Evolutionary conservation across 2,888 invertebrate genomes (phyloP).

Genomic region (Clitarchus hookeri): DNA sequence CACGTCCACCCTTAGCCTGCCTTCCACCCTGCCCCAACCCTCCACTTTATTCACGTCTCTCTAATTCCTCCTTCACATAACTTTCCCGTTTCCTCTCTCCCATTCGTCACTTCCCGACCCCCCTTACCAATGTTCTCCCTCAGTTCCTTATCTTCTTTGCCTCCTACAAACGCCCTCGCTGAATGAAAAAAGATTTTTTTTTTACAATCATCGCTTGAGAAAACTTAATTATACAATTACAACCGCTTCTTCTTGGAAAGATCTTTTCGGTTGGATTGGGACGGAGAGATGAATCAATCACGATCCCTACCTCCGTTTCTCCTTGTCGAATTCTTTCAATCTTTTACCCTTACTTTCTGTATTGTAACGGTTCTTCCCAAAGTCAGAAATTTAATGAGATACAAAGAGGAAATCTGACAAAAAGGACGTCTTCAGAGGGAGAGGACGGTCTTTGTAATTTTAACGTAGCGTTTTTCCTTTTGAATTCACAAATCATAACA

Average conservation of each 20-base stretch:
- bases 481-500: background rate
- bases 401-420: slow-evolving; percentile 1
- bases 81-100: slow-evolving; percentile 26
- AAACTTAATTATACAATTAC: slow-evolving; percentile 39
- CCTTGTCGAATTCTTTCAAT: slow-evolving; percentile 3
- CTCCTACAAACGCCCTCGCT: background rate
- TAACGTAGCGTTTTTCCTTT: background rate
- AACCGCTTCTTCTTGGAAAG: slow-evolving; percentile 22
- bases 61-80: slow-evolving; percentile 22
- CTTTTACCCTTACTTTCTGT: background rate
- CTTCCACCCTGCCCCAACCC: slow-evolving; percentile 3
- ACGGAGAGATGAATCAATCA: slow-evolving; percentile 34
- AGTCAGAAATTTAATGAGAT: background rate
- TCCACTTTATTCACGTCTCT: background rate
- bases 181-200: slow-evolving; percentile 3
- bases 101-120: slow-evolving; percentile 17
- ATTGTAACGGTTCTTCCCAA: background rate
- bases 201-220: slow-evolving; percentile 32
- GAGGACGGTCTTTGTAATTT: background rate
- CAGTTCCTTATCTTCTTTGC: background rate
- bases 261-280: slow-evolving; percentile 17
- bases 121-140: background rate
- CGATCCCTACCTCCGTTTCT: background rate
- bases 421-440: background rate
- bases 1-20: background rate